Evolutionary conservation across 2,797 vertebrate species (phyloP).

Genomic region (Helicolenus hilgendorfi): DNA sequence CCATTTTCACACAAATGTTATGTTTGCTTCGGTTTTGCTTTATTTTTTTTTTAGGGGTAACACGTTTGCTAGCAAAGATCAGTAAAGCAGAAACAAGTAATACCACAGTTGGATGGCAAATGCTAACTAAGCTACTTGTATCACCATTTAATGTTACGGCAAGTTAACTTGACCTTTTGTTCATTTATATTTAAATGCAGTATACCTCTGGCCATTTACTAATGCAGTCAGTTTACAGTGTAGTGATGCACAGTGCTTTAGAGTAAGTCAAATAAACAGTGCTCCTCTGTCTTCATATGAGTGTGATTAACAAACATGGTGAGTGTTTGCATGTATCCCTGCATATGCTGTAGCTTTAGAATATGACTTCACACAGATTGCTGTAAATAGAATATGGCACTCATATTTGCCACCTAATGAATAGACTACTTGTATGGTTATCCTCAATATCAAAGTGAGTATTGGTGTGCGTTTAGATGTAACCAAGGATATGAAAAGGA

Average conservation of each 20-base stretch:
- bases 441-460: constrained; percentile 36
- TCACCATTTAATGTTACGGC: not conserved
- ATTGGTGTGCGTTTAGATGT: not conserved
- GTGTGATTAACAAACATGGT: constrained; percentile 8
- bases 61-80: not conserved
- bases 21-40: not conserved
- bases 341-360: not conserved
- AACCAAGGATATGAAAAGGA: not conserved
- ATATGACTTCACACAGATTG: constrained; percentile 25
- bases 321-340: not conserved
- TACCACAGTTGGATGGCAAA: not conserved
- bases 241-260: not conserved
- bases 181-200: not conserved
- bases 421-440: constrained; percentile 33
- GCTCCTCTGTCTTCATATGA: not conserved
- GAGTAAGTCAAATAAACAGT: constrained; percentile 29
- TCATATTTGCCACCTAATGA: constrained; percentile 43
- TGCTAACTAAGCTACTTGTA: not conserved
- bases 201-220: not conserved
- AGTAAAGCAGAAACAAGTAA: not conserved
- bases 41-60: not conserved
- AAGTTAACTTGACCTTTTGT: not conserved
- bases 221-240: not conserved
- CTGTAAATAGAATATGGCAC: constrained; percentile 19
- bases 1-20: not conserved